A percentile compares a stretch with the other conserved stretches of the same genome.
Conservation (phyloP, 2,797 vertebrate species). For the Tauraco hartlaubi region DNA sequence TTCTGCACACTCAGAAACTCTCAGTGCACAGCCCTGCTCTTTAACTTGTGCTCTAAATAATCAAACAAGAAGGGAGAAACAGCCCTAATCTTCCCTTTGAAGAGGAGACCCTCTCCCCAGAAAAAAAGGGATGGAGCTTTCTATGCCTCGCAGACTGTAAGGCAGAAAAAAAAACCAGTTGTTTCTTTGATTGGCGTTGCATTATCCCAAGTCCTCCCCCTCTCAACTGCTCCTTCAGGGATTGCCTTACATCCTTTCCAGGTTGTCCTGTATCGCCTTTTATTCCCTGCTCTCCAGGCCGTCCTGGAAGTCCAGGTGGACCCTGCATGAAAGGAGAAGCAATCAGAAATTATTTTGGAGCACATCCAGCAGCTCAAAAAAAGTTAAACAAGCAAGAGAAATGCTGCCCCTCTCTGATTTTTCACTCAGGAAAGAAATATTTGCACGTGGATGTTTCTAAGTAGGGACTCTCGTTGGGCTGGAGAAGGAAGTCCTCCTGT, state of each 20-base stretch:
- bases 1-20: background rate
- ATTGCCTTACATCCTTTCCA: conserved; percentile 63
- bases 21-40: background rate
- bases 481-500: background rate
- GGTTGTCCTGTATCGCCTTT: conserved; percentile 81
- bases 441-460: background rate
- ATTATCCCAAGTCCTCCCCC: background rate
- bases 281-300: conserved; percentile 82
- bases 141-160: background rate
- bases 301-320: conserved; percentile 86
- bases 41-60: background rate
- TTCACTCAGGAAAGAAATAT: background rate
- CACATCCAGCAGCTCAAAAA: background rate
- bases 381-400: background rate
- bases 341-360: background rate
- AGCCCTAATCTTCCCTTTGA: background rate
- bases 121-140: background rate
- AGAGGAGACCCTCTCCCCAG: background rate
- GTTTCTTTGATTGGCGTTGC: background rate
- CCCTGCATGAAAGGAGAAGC: conserved; percentile 78
- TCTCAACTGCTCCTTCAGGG: background rate
- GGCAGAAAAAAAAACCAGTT: accelerated
- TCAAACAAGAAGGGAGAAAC: background rate
- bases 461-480: background rate
- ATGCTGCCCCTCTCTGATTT: background rate